Base-by-base conservation (phyloP, 2,888 invertebrate species). In the Steinernema hermaphroditum region DNA sequence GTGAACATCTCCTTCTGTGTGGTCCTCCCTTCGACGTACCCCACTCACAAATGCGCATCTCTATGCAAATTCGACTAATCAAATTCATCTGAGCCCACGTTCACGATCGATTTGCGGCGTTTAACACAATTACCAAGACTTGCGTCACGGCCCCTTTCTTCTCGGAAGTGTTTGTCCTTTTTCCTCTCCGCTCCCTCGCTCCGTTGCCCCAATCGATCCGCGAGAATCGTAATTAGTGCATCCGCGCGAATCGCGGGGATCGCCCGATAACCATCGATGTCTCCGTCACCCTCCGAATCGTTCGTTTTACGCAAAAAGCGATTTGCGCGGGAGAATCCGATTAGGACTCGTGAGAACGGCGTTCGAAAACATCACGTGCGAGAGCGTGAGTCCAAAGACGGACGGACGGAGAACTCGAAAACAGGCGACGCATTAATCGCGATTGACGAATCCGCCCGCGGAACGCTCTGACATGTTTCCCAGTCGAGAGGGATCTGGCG, bases 211-310 rank as follows among this genome's bases (percentile, higher is more conserved):
- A 54, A 54, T 19, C 54, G 54, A 54, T 19, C 6, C 12, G 54
- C 54, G 54, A 24, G 54, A n/a, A 27, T 62, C 62, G 62, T 29
- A 62, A 62, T 62, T 62, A 32, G 62, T 62, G 16, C 32, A 32
- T 29, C 16, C 46, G 9, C 9, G 32, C 29, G 37, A 37, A 37
- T 4, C 9, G 32, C 29, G 37, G 12, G 12, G 37, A 37, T 16
- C 27, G 32, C 32, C 16, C 29, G 62, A 62, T 62, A 62, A 62
- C 32, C 6, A 32, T 62, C 62, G 62, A 12, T 16, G 2, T 50
- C 50, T n/a, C 24, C 12, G n/a, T n/a, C n/a, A n/a, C n/a, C n/a
- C 50, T 24, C 22, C 12, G 50, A 22, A 19, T 46, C 46, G 6
- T 46, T 16, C 46, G 46, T 9, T 46, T 46, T 16, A 19, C 46